Evolutionary conservation across 2,113 vertebrate species (phyloP), one percentile per base, ranked within the genome.

Genomic region (Synodontis membranacea): DNA sequence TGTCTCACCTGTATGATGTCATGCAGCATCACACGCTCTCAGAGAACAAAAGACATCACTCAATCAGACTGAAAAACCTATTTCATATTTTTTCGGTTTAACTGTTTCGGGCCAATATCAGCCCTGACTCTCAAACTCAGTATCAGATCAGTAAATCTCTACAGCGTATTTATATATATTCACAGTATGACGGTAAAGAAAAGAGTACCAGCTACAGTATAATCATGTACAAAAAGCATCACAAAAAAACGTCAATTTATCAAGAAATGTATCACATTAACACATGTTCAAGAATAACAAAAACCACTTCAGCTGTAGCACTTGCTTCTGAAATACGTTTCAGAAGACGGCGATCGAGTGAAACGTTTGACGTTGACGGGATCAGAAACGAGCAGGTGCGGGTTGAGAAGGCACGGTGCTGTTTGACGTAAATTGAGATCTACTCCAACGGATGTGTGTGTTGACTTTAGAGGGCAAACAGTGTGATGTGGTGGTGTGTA

Each of bases 391-490:
- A 44, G 31, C 39, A 21, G 52, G 37, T 39, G 25, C 42, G 83
- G 28, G 7, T 78, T 17, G 54, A 37, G 82, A 37, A 56, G 19
- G 62, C n/a, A 75, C 42, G 17, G 4, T 15, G 34, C 5, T 86
- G 56, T 66, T 68, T 83, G 44, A 83, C 34, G 81, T 50, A 66
- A 83, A 66, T 66, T 46, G 44, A 68, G 11, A 21, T 31, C 12
- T 28, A 23, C 1, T 23, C 39, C 11, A 54, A 70, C 48, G 50
- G 66, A 52, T 31, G 50, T 23, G 42, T 70, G 62, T 56, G 62
- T 56, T 72, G 79, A 81, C 78, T 72, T 80, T n/a, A 70, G 9
- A 58, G 50, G 50, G n/a, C 76, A 80, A 52, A 66, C 60, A 42
- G 21, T 12, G n/a, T 15, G 68, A 44, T 60, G 37, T 56, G 12